Evolutionary conservation across 2,888 invertebrate genomes (phyloP), one percentile per base, ranked within the genome.

Genomic region (Drosophila prostipennis): DNA sequence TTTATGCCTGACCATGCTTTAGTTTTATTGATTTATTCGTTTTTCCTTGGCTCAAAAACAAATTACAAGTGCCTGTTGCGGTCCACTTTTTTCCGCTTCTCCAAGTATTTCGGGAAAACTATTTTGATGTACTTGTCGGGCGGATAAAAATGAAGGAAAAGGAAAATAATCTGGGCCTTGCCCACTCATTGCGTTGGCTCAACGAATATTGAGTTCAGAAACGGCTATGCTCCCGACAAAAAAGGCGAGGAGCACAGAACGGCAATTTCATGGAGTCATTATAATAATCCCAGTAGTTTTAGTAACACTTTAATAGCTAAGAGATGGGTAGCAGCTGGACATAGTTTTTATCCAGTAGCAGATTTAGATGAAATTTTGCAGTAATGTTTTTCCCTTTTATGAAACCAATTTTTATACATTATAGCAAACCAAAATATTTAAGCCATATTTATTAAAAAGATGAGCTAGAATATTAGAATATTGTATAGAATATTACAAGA

Each of bases 11-110:
- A 53, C 79, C 68, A 64, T 74, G 72, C 65, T 77, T 82, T 79
- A 74, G 79, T 79, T 77, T 74, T 82, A 80, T 80, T 82, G 80
- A 80, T 80, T 80, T 52, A 56, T 56, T 42, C 37, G 10, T 13
- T 43, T 53, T 13, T 56, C 72, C 63, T 54, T 37, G 56, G 26
- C 42, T 26, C 56, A n/a, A 72, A 60, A 45, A 45, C 55, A 56
- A 56, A 23, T 77, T 56, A 51, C 77, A 77, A 72, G 71, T 67
- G 63, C 54, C 74, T 64, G 79, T 71, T 71, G 68, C 68, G 51
- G 77, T 63, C 65, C 53, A 43, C 46, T 60, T 54, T 59, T 51
- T 45, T 34, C 48, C 40, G 58, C 39, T 16, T 16, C 45, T 43
- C 42, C 5, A 26, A 26, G 26, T 52, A 48, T 72, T 55, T 71